Evolutionary conservation across 2,888 invertebrate genomes (phyloP), one percentile per base, ranked within the genome.

Genomic region (Cryptocephalus primarius): DNA sequence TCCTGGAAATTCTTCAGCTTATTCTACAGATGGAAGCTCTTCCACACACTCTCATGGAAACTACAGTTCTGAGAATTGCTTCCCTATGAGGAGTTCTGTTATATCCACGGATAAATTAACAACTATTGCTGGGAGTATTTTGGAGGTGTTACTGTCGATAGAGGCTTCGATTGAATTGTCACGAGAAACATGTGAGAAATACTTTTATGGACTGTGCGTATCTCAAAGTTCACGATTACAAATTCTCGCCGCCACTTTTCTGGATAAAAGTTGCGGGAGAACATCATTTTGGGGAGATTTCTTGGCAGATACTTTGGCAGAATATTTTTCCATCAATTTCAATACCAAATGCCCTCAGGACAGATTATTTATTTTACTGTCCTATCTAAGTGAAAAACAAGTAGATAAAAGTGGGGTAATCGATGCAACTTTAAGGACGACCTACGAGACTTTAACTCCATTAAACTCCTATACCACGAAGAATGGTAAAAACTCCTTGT

Each of bases 201-300:
- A 88, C 39, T 88, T 88, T 61, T 76, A 80, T 59, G 80, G 83
- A 32, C 72, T 87, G 62, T 83, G 87, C 68, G 79, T 92, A 51
- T 81, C 79, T 60, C 87, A 88, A 63, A 81, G 85, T 51, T 85
- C 87, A 2, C 79, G 85, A 48, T 76, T 86, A 48, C 91, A 91
- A 63, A 75, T 89, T 39, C 79, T 87, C 13, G 80, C 85, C 11
- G 86, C 82, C 43, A 83, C 89, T 22, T 72, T 93, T 50, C 71
- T 89, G 61, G 86, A 90, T 47, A 79, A 87, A 42, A 53, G 60
- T 8, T 62, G 63, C 45, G 58, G 61, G 4, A 52, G 52, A 12
- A 48, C 55, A 8, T 42, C 47, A 10, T 94, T 91, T 87, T 94
- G 94, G 93, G 93, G 93, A 39, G 79, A 83, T 55, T 90, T 88